Base-by-base conservation (phyloP, 2,888 invertebrate genomes). In the Ptycholaimellus sp. region DNA sequence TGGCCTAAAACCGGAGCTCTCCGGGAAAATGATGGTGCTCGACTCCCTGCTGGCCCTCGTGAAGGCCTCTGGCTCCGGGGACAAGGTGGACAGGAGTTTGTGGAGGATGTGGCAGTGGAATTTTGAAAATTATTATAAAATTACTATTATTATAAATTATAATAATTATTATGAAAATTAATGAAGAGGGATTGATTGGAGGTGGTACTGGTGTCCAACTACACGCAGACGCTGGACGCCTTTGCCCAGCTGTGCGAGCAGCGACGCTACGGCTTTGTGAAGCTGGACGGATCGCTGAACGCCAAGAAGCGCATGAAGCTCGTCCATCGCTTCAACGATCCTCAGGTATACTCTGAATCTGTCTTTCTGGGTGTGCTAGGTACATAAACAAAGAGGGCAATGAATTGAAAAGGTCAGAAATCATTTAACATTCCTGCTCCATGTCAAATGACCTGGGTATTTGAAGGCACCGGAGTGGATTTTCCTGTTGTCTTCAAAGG, bases 401-500 rank as follows among this genome's bases (percentile, higher is more conserved):
- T n/a, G n/a, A n/a, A n/a, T n/a, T n/a, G n/a, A n/a, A n/a, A n/a
- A n/a, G n/a, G n/a, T n/a, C n/a, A n/a, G n/a, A n/a, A n/a, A n/a
- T n/a, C n/a, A n/a, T n/a, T n/a, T n/a, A n/a, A n/a, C n/a, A n/a
- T n/a, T n/a, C n/a, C n/a, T 20, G 13, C 25, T 6, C 13, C 25
- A 13, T 6, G 13, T 9, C 25, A 23, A 11, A 27, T 33, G 11
- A 16, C 4, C 28, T 42, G n/a, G n/a, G 2, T 17, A 30, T 32
- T 43, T 36, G 32, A 47, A 46, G 76, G 77, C 31, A 70, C 72
- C 33, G n/a, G 80, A 82, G 54, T 96, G 87, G 64, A 77, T 93
- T 38, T 96, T 99, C 59, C 83, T 99, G 83, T 65, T 99, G 29
- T 96, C 93, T 59, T 90, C 87, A 2, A 99, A 99, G 64, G 96